phyloP scores from a whole-genome alignment of 2,113 vertebrate genomes.

The Nycticryphes semicollaris region DNA sequence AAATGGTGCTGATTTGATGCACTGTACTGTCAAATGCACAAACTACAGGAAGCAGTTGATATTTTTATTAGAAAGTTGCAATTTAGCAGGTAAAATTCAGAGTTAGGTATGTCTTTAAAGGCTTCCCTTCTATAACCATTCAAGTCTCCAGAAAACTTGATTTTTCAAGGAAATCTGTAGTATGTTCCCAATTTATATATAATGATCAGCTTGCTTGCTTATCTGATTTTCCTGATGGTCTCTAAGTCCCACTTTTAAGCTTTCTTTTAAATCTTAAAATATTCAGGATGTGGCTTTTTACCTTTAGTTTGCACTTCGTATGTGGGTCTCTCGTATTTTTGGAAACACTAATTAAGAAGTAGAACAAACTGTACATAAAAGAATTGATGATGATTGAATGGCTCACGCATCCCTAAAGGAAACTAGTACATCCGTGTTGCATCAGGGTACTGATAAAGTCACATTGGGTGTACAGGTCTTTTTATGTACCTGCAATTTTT shows the following conservation, averaged over 20 bases:
- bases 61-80: background rate
- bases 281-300: slow-evolving; percentile 45
- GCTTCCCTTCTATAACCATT: background rate
- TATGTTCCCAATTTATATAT: background rate
- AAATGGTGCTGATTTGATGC: background rate
- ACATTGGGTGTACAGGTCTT: background rate
- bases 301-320: slow-evolving; percentile 1
- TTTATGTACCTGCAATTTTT: slow-evolving; percentile 43
- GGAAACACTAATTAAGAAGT: slow-evolving; percentile 75
- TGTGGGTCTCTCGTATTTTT: slow-evolving; percentile 68
- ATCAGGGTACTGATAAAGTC: slow-evolving; percentile 49
- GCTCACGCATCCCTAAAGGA: slow-evolving; percentile 59
- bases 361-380: slow-evolving; percentile 69
- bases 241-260: background rate
- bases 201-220: background rate
- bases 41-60: background rate
- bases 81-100: background rate
- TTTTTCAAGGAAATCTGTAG: background rate
- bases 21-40: background rate
- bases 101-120: background rate
- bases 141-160: background rate
- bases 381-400: slow-evolving; percentile 50
- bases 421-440: slow-evolving; percentile 56
- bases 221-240: background rate
- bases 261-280: background rate